Evolutionary conservation across 2,113 vertebrate species (phyloP).

Genomic region (Tragulus kanchil): DNA sequence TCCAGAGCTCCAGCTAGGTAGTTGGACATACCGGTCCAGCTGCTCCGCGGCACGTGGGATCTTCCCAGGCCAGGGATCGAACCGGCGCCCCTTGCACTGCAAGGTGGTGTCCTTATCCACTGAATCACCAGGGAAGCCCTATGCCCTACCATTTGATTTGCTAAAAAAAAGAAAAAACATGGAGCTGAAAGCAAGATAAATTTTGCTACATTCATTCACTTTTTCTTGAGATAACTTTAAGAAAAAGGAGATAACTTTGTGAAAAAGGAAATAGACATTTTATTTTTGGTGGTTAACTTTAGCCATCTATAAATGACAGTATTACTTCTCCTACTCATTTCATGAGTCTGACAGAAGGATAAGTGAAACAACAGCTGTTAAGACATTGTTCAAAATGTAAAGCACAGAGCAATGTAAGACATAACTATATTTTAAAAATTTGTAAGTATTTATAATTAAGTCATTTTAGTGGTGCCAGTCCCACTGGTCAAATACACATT

Average conservation of each 20-base stretch:
- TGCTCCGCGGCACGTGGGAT: too few species aligned
- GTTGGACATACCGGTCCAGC: too few species aligned
- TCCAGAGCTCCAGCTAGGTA: too few species aligned
- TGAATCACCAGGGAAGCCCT: too few species aligned
- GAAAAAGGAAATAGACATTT: neutral
- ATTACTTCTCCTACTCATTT: conserved; percentile 26
- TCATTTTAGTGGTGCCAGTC: conserved; percentile 16
- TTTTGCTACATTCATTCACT: neutral
- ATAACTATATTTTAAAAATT: neutral
- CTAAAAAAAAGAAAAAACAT: neutral
- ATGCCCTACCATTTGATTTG: too few species aligned
- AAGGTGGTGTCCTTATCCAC: too few species aligned
- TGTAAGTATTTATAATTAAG: neutral
- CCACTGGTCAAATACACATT: neutral
- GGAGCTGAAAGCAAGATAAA: conserved; percentile 18
- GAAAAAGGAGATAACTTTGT: too few species aligned
- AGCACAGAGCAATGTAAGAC: neutral
- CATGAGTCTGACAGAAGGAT: conserved; percentile 34
- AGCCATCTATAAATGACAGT: neutral
- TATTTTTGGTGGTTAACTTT: conserved; percentile 42
- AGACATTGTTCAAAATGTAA: conserved; percentile 39
- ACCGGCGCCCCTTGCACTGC: too few species aligned
- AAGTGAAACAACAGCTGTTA: conserved; percentile 16
- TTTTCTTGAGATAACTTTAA: neutral
- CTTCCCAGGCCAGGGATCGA: too few species aligned